Evolutionary conservation across 2,888 invertebrate species (phyloP).

Genomic region (Perizoma affinitatum): DNA sequence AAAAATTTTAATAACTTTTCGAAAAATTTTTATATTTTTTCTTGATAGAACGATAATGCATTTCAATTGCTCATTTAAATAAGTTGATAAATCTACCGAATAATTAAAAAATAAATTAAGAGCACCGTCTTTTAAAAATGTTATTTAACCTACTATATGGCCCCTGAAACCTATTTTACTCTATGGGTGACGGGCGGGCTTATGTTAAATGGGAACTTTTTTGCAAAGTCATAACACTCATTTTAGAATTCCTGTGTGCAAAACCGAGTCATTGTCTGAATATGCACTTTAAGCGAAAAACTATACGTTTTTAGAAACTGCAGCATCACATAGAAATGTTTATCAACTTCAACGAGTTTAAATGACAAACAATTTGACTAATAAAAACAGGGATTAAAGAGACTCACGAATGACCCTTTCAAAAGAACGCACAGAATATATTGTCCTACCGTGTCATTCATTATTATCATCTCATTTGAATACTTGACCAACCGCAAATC

Average conservation of each 20-base stretch:
- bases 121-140: too few species aligned
- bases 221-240: constrained; percentile 3
- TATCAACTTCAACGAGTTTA: background rate
- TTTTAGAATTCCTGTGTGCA: constrained; percentile 1
- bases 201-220: constrained; percentile 10
- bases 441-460: too few species aligned
- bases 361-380: background rate
- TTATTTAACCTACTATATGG: too few species aligned
- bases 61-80: too few species aligned
- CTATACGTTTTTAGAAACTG: constrained; percentile 6
- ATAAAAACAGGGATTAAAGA: background rate
- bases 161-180: constrained; percentile 9
- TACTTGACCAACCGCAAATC: constrained; percentile 1
- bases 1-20: too few species aligned
- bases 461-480: constrained; percentile 3
- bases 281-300: constrained; percentile 9
- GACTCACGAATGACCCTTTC: background rate
- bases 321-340: background rate
- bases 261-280: too few species aligned
- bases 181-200: background rate
- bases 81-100: too few species aligned
- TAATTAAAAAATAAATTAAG: too few species aligned
- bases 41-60: too few species aligned
- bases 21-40: too few species aligned
- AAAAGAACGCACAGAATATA: background rate